phyloP scores from a whole-genome alignment of 2,113 vertebrate genomes.

The Equus quagga region DNA sequence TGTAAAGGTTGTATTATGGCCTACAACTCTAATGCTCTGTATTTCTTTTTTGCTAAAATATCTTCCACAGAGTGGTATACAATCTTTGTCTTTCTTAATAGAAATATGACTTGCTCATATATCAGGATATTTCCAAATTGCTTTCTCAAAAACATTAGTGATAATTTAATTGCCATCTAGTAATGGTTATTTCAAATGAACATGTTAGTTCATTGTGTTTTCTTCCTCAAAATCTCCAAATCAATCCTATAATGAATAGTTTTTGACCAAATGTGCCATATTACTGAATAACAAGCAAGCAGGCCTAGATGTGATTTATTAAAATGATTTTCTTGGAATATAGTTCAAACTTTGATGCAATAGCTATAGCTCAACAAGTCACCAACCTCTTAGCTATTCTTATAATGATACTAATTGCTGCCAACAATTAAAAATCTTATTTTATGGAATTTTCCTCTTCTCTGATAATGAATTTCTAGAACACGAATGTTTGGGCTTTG shows the following conservation, averaged over 20 bases:
- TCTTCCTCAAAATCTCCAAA: not conserved
- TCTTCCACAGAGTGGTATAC: not conserved
- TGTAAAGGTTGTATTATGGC: too few relatives aligned
- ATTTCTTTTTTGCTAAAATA: not conserved
- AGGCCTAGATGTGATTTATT: not conserved
- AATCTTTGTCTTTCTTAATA: not conserved
- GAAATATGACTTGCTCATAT: not conserved
- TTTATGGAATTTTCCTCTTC: not conserved
- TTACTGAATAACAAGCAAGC: not conserved
- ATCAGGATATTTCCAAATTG: not conserved
- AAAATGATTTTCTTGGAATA: not conserved
- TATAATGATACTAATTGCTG: not conserved
- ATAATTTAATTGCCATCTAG: not conserved
- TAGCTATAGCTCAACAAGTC: not conserved
- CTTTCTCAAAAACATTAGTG: not conserved
- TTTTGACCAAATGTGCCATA: not conserved
- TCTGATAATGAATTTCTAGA: not conserved
- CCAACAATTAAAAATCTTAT: not conserved
- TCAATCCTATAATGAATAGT: not conserved
- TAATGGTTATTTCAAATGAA: not conserved
- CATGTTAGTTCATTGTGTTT: not conserved
- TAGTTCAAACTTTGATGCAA: not conserved
- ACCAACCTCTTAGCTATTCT: not conserved
- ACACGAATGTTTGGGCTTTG: not conserved
- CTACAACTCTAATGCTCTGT: not conserved